phyloP scores from a whole-genome alignment of 2,888 invertebrate species.

The Sphinx pinastri region DNA sequence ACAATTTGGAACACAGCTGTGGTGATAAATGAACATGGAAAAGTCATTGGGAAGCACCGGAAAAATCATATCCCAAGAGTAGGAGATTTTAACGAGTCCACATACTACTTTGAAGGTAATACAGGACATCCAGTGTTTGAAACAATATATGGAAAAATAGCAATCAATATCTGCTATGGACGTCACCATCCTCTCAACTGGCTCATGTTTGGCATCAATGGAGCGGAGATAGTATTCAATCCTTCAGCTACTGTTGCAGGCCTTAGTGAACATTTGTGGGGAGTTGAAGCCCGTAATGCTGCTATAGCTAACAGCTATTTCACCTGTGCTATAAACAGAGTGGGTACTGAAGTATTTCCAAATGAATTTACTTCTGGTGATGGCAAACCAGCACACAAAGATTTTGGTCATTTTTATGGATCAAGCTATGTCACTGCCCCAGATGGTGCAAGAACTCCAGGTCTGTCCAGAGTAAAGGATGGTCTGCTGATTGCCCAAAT shows the following conservation, averaged over 20 bases:
- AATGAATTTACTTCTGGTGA: conserved; percentile 80
- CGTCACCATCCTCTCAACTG: conserved; percentile 99
- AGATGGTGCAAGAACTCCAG: conserved; percentile 95
- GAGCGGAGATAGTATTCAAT: conserved; percentile 99
- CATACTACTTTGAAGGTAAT: conserved; percentile 98
- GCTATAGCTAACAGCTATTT: conserved; percentile 98
- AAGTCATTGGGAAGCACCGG: conserved; percentile 95
- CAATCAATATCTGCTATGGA: conserved; percentile 98
- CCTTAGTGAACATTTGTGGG: conserved; percentile 96
- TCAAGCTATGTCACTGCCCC: conserved; percentile 97
- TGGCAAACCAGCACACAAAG: conserved; percentile 91
- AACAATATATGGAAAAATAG: conserved; percentile 94
- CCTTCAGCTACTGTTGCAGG: conserved; percentile 96
- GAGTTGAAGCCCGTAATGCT: conserved; percentile 97
- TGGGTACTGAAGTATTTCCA: conserved; percentile 94
- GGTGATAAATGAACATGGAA: conserved; percentile 93
- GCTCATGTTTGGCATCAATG: conserved; percentile 98
- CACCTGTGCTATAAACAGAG: conserved; percentile 96
- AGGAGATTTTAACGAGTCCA: conserved; percentile 99
- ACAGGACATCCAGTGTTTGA: conserved; percentile 98
- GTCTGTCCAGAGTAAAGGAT: conserved; percentile 90
- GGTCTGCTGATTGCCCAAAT: conserved; percentile 95
- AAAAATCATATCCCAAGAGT: conserved; percentile 99
- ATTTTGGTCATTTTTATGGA: conserved; percentile 99
- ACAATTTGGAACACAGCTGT: conserved; percentile 98